Evolutionary conservation across 2,797 vertebrate species (phyloP).

Genomic region (Crocidura indochinensis): DNA sequence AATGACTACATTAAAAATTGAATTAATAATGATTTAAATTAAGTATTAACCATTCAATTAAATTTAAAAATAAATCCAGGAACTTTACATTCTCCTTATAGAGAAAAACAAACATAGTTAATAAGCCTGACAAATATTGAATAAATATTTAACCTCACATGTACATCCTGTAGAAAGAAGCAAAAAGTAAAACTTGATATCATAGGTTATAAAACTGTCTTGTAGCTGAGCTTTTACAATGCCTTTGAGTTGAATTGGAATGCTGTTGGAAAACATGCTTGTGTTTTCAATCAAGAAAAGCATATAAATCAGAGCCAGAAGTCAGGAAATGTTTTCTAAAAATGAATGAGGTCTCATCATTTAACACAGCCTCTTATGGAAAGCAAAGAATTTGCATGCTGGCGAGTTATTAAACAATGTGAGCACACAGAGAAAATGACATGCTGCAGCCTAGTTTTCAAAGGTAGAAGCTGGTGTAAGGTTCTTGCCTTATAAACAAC

Average conservation of each 20-base stretch:
- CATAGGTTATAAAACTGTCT: constrained; percentile 85
- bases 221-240: constrained; percentile 81
- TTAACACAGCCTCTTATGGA: constrained; percentile 81
- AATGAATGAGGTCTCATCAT: constrained; percentile 80
- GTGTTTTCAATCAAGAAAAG: constrained; percentile 87
- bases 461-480: background rate
- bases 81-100: constrained; percentile 72
- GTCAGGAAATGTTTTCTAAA: constrained; percentile 84
- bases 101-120: constrained; percentile 82
- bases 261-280: constrained; percentile 82
- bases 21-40: constrained; percentile 83
- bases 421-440: constrained; percentile 69
- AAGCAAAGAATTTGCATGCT: constrained; percentile 78
- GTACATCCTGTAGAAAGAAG: constrained; percentile 80
- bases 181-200: constrained; percentile 85
- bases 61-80: constrained; percentile 78
- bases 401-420: constrained; percentile 75
- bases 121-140: constrained; percentile 84
- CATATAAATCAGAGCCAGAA: constrained; percentile 68
- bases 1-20: constrained; percentile 78
- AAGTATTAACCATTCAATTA: constrained; percentile 80
- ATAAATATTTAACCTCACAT: constrained; percentile 84
- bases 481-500: constrained; percentile 48
- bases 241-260: constrained; percentile 86
- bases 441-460: constrained; percentile 21